phyloP scores from a whole-genome alignment of 2,797 vertebrate genomes.

The Tachyglossus aculeatus region DNA sequence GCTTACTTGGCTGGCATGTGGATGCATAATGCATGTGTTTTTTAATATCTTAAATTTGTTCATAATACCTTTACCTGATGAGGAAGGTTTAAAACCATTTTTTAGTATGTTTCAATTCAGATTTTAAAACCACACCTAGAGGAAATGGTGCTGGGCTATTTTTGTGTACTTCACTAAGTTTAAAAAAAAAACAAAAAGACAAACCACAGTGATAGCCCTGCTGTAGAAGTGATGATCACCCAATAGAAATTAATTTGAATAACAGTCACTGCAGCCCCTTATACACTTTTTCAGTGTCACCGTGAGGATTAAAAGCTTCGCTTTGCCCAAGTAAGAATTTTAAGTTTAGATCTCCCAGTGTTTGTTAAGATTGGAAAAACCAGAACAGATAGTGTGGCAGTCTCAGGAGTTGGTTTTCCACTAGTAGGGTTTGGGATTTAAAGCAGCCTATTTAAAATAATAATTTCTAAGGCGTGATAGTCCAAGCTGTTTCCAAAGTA shows the following conservation, averaged over 20 bases:
- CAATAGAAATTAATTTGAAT: no score
- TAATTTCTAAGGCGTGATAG: no score
- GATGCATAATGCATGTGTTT: no score
- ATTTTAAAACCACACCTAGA: conserved; percentile 7
- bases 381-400: no score
- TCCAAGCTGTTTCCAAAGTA: no score
- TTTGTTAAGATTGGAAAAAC: no score
- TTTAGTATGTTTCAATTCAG: neutral
- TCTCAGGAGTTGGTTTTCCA: no score
- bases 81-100: neutral
- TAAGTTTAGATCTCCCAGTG: no score
- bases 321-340: neutral
- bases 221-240: neutral
- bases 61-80: neutral
- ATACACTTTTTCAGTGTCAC: neutral
- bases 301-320: neutral
- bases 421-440: no score
- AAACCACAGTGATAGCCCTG: neutral
- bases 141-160: conserved; percentile 47
- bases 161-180: conserved; percentile 24
- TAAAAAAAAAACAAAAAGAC: neutral
- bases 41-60: no score
- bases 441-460: no score
- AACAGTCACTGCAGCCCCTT: neutral
- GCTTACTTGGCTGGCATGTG: no score